Conservation (phyloP, 2,888 invertebrate species). For the Anaspis maculata region DNA sequence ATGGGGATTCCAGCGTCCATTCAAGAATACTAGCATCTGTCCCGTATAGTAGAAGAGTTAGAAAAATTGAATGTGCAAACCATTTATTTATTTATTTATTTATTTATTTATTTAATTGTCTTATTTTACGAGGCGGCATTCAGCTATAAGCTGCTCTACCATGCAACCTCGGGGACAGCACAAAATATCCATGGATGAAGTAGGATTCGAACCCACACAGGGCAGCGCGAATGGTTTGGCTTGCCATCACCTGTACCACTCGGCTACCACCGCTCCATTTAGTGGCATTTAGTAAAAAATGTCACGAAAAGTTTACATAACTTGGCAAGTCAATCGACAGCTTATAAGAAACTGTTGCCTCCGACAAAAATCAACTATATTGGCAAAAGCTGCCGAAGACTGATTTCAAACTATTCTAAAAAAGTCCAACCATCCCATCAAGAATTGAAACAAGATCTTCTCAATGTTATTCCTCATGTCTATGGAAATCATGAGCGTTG, state of each 20-base stretch:
- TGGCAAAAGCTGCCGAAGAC: background rate
- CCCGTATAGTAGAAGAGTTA: slow-evolving; percentile 10
- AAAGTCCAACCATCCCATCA: background rate
- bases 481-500: background rate
- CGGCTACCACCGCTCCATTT: too few species aligned
- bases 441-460: background rate
- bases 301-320: slow-evolving; percentile 1
- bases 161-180: too few species aligned
- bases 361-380: background rate
- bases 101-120: too few species aligned
- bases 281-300: slow-evolving; percentile 17
- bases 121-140: too few species aligned
- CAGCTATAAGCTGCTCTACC: too few species aligned
- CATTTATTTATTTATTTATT: too few species aligned
- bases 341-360: background rate
- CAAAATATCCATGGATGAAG: too few species aligned
- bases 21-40: slow-evolving; percentile 13
- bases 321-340: slow-evolving; percentile 1
- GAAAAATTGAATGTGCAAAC: slow-evolving; percentile 15
- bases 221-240: too few species aligned
- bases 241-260: too few species aligned
- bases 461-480: background rate
- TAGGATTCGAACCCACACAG: too few species aligned
- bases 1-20: slow-evolving; percentile 17
- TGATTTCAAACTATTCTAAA: background rate